Evolutionary conservation across 2,888 invertebrate species (phyloP).

Genomic region (Cryptops parisi): DNA sequence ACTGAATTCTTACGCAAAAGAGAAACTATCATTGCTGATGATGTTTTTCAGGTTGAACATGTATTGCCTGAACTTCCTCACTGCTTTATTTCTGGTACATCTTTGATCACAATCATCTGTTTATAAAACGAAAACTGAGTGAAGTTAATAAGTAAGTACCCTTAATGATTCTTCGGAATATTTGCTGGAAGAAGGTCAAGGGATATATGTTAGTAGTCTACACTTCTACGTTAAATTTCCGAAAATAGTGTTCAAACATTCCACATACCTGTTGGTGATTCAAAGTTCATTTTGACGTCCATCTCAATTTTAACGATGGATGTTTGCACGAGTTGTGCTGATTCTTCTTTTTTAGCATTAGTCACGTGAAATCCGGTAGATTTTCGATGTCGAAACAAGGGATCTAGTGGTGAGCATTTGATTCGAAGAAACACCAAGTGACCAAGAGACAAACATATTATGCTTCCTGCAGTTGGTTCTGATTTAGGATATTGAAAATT

Average conservation of each 20-base stretch:
- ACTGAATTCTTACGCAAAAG: too few relatives aligned
- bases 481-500: too few relatives aligned
- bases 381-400: not conserved
- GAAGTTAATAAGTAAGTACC: too few relatives aligned
- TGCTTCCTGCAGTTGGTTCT: too few relatives aligned
- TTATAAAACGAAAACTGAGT: not conserved
- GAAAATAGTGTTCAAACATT: too few relatives aligned
- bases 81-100: not conserved
- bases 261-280: not conserved
- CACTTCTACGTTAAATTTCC: too few relatives aligned
- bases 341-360: not conserved
- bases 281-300: not conserved
- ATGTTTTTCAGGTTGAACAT: not conserved
- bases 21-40: too few relatives aligned
- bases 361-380: not conserved
- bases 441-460: not conserved
- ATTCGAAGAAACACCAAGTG: not conserved
- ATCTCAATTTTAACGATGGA: not conserved
- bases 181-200: too few relatives aligned
- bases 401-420: not conserved
- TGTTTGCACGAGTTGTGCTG: not conserved
- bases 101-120: not conserved
- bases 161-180: too few relatives aligned
- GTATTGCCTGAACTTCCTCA: not conserved
- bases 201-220: too few relatives aligned